A percentile compares a stretch with the other conserved stretches of the same genome.
These are phyloP conservation scores for Heliconius ethilla DNA, from an alignment of 2,888 invertebrate species.

Conservation along the genomic window DNA sequence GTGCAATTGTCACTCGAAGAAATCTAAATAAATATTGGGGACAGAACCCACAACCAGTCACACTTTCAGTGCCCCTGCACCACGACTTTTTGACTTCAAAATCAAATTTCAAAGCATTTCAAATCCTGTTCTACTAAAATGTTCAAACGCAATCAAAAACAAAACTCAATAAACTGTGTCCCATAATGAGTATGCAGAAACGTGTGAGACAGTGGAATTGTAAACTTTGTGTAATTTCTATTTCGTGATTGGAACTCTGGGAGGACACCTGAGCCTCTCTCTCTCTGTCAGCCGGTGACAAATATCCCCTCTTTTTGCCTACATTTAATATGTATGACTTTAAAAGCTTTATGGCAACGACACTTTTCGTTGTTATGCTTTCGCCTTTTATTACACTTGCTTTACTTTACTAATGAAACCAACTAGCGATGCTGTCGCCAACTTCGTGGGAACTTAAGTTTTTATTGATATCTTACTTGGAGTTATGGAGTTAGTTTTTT, in stretches of 20 bases:
- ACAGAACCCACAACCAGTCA: no score
- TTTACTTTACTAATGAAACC: slow-evolving; percentile 26
- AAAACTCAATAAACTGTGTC: background rate
- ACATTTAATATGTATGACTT: slow-evolving; percentile 57
- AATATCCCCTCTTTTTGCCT: slow-evolving; percentile 54
- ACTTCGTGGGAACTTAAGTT: background rate
- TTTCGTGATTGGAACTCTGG: slow-evolving; percentile 60
- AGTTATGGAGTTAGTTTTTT: background rate
- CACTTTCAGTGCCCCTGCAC: no score
- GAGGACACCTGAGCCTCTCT: slow-evolving; percentile 59
- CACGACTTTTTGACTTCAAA: no score
- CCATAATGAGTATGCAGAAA: slow-evolving; percentile 39
- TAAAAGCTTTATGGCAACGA: slow-evolving; percentile 44
- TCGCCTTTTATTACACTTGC: slow-evolving; percentile 14
- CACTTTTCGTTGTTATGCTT: slow-evolving; percentile 40
- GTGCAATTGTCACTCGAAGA: no score
- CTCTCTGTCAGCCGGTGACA: slow-evolving; percentile 56
- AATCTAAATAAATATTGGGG: no score
- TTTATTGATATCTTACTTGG: background rate
- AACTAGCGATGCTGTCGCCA: slow-evolving; percentile 6
- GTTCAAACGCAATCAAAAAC: background rate
- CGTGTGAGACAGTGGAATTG: slow-evolving; percentile 39
- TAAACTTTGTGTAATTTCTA: slow-evolving; percentile 59
- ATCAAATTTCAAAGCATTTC: no score
- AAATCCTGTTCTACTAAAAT: background rate